Base-by-base conservation (phyloP, 2,113 vertebrate species). In the Marmota monax region DNA sequence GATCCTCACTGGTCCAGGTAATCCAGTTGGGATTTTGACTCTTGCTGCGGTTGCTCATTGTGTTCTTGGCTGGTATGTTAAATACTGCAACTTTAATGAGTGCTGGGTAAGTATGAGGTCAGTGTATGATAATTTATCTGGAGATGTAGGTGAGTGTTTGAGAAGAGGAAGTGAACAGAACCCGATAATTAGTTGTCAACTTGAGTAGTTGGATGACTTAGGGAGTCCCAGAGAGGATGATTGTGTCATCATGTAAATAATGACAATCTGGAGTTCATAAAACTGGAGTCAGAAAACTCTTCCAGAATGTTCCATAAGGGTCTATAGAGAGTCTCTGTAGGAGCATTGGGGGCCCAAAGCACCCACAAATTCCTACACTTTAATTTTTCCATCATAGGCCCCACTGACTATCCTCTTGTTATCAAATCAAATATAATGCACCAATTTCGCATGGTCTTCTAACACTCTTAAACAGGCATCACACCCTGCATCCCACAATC, bases 161-260 rank as follows among this genome's bases (percentile, higher is more conserved):
- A 96, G 99, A 99, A 0, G 99, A 99, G 97, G 99, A 99, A 85
- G 97, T 98, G 67, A 98, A 98, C 51, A 51, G 51, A 51, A 51
- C 51, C 51, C 2, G 13, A 14, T 51, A 51, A 13, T 13, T 32
- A 98, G 98, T 96, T 14, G 13, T 99, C 99, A 94, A 98, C 98
- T 96, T 99, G 98, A 84, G 98, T 96, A 97, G 98, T 94, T 93
- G 99, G 99, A 89, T 99, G 99, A 56, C 99, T 99, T 97, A 99
- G 98, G 97, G 99, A 99, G 98, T 99, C 99, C 99, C 99, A 99
- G 97, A 99, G 97, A 99, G 99, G 97, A 99, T 99, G 87, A 99
- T 99, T 79, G 99, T 99, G 94, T 99, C 99, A 96, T 99, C 99
- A 22, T 99, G 99, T 29, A 99, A 97, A 99, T 99, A 97, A 99